These are phyloP conservation scores for Aethina tumida DNA, from an alignment of 1,140 invertebrate genomes.

Conservation along the genomic window DNA sequence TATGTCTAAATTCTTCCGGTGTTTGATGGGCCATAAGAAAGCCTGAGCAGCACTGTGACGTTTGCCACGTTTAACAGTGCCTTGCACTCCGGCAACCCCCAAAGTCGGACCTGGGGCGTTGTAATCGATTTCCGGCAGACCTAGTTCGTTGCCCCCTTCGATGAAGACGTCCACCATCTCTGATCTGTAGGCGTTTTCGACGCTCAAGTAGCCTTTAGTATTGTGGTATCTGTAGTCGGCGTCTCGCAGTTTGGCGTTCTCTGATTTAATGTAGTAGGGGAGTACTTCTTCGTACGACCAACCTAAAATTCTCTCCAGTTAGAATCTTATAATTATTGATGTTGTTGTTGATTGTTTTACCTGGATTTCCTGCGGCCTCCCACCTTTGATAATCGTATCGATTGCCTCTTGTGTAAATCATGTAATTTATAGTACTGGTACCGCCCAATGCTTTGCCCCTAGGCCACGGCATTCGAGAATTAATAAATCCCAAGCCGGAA, in stretches of 20 bases:
- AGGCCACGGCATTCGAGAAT: slow-evolving; percentile 26
- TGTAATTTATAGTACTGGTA: slow-evolving; percentile 50
- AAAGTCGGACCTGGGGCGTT: slow-evolving; percentile 42
- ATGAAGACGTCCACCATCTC: slow-evolving; percentile 45
- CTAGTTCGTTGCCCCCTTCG: slow-evolving; percentile 46
- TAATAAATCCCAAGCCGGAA: slow-evolving; percentile 46
- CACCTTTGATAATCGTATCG: slow-evolving; percentile 56
- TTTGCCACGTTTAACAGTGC: slow-evolving; percentile 46
- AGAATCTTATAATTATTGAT: slow-evolving; percentile 52
- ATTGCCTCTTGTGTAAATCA: slow-evolving; percentile 59
- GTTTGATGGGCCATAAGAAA: slow-evolving; percentile 44
- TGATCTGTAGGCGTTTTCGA: slow-evolving; percentile 45
- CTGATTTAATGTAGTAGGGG: slow-evolving; percentile 39
- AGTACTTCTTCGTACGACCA: slow-evolving; percentile 40
- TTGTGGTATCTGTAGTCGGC: slow-evolving; percentile 19
- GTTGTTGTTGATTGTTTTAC: slow-evolving; percentile 47
- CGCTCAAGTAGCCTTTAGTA: slow-evolving; percentile 41
- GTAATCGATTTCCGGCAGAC: slow-evolving; percentile 35
- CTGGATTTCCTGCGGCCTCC: slow-evolving; percentile 48
- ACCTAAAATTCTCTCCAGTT: slow-evolving; percentile 25
- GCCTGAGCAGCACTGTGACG: slow-evolving; percentile 45
- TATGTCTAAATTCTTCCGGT: slow-evolving; percentile 55
- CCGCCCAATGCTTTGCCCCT: slow-evolving; percentile 45
- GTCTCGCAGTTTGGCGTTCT: slow-evolving; percentile 42
- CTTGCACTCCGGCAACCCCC: slow-evolving; percentile 52